These are phyloP conservation scores for Tiliqua scincoides DNA, from an alignment of 2,113 vertebrate species.

Conservation along the genomic window DNA sequence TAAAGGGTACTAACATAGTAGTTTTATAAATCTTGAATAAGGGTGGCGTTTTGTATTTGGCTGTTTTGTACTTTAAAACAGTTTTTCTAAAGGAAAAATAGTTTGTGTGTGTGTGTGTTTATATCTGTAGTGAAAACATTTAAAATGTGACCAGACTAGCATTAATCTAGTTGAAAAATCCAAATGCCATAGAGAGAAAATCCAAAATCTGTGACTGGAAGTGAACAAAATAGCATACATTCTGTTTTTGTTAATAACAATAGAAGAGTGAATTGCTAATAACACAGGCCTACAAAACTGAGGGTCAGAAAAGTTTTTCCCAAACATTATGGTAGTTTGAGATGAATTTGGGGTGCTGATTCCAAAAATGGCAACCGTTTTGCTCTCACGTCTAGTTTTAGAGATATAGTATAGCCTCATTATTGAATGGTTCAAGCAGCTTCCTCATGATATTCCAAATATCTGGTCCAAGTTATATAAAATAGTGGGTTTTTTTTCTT, in stretches of 20 bases:
- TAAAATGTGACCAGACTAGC: background rate
- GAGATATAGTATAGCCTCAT: no score
- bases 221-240: background rate
- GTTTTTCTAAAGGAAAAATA: background rate
- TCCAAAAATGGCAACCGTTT: no score
- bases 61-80: no score
- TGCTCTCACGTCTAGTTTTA: no score
- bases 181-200: background rate
- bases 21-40: background rate
- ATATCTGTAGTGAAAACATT: background rate
- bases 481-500: background rate
- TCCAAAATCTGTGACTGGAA: background rate
- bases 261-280: no score
- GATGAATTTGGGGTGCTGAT: no score
- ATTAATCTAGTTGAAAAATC: background rate
- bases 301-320: no score
- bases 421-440: no score
- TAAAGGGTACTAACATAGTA: background rate
- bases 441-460: conserved; percentile 4
- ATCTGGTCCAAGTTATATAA: no score
- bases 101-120: background rate
- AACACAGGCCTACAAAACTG: no score
- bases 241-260: background rate
- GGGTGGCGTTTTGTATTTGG: background rate
- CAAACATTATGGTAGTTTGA: no score